Percentiles rank a stretch among this genome's conserved stretches.
Evolutionary conservation across 2,113 vertebrate genomes (phyloP).

Genomic region (Gnathonemus echidnorhynchus): DNA sequence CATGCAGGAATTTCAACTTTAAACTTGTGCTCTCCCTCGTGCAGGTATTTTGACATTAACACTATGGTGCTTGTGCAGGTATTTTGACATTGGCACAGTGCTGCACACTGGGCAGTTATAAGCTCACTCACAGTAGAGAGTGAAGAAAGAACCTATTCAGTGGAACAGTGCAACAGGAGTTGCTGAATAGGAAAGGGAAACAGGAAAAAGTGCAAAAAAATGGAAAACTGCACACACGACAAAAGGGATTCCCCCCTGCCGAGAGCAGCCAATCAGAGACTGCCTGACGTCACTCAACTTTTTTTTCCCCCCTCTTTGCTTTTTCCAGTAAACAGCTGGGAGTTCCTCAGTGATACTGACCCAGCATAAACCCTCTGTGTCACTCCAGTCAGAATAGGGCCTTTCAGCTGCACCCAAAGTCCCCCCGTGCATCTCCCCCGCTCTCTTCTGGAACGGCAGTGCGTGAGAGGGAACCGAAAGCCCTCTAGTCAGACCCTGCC

Average conservation of each 20-base stretch:
- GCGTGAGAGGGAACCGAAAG: not conserved
- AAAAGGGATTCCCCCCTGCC: slow-evolving; percentile 19
- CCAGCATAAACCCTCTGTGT: slow-evolving; percentile 1
- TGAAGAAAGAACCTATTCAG: not conserved
- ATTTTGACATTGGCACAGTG: not conserved
- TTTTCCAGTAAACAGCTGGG: slow-evolving; percentile 15
- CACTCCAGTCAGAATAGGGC: not conserved
- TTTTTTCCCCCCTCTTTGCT: not conserved
- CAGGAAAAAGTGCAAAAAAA: not conserved
- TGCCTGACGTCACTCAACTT: slow-evolving; percentile 13
- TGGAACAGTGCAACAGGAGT: not conserved
- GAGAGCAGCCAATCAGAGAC: slow-evolving; percentile 19
- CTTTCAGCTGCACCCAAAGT: not conserved
- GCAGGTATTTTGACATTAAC: not conserved
- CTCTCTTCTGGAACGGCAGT: not conserved
- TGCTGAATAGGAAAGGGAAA: not conserved
- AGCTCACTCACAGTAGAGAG: not conserved
- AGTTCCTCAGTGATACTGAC: slow-evolving; percentile 11
- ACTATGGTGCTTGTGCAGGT: not conserved
- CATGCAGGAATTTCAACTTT: not conserved
- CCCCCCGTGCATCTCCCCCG: not conserved
- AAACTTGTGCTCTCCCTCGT: not conserved
- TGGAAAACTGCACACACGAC: slow-evolving; percentile 2
- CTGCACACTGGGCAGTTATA: not conserved
- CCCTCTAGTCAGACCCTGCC: not conserved